phyloP scores from a whole-genome alignment of 2,888 invertebrate genomes.

The Eutolmus rufibarbis region DNA sequence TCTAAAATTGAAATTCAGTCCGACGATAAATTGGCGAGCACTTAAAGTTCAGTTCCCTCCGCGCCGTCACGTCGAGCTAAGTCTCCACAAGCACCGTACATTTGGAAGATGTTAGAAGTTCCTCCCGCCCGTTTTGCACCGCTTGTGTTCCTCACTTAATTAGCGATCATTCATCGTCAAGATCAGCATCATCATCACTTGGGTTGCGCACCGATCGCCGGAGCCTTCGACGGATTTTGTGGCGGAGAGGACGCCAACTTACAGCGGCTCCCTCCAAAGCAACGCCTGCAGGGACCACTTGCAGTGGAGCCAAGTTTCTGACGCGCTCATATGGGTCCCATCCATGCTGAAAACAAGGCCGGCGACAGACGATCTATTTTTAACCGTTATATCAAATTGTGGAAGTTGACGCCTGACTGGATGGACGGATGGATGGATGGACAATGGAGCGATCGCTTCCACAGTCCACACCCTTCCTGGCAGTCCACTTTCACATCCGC shows the following conservation, averaged over 20 bases:
- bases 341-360: neutral
- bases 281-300: neutral
- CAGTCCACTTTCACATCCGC: slow-evolving; percentile 10
- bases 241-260: neutral
- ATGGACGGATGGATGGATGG: neutral
- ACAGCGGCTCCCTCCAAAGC: neutral
- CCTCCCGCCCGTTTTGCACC: neutral
- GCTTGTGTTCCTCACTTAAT: slow-evolving; percentile 40
- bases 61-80: neutral
- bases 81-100: neutral
- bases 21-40: slow-evolving; percentile 30
- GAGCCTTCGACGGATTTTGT: neutral
- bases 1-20: slow-evolving; percentile 30
- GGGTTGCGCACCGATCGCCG: neutral
- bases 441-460: slow-evolving; percentile 4
- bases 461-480: slow-evolving; percentile 14
- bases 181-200: slow-evolving; percentile 20
- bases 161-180: slow-evolving; percentile 39
- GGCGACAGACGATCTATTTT: slow-evolving; percentile 22
- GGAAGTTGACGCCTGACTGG: neutral
- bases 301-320: neutral
- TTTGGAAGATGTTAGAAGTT: neutral
- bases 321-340: neutral
- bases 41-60: slow-evolving; percentile 14
- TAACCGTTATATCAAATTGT: slow-evolving; percentile 19